These are phyloP conservation scores for Pteruthius melanotis DNA, from an alignment of 2,113 vertebrate species.

Conservation along the genomic window DNA sequence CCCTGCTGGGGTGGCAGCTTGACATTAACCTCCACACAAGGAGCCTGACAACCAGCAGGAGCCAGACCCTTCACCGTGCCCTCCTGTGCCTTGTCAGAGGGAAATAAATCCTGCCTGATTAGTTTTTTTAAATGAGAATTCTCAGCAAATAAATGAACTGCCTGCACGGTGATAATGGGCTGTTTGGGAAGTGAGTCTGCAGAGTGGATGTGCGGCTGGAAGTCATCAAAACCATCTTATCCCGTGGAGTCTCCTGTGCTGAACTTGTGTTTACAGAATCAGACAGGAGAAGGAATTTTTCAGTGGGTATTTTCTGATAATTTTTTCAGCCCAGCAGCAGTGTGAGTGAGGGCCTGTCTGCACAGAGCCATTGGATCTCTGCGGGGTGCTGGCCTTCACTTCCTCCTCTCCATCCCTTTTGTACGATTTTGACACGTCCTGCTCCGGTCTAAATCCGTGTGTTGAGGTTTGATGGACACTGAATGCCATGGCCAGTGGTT, in stretches of 20 bases:
- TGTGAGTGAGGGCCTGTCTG: not conserved
- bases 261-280: slow-evolving; percentile 10
- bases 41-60: not conserved
- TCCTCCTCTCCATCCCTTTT: not conserved
- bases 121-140: not conserved
- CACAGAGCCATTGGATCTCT: fast-evolving
- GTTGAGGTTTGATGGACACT: not conserved
- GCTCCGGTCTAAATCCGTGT: not conserved
- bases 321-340: not conserved
- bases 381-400: not conserved
- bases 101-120: slow-evolving; percentile 39
- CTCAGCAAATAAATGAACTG: slow-evolving; percentile 42
- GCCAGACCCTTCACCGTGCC: slow-evolving; percentile 17
- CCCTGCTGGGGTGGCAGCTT: not conserved
- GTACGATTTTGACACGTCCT: not conserved
- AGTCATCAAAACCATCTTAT: slow-evolving; percentile 50
- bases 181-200: slow-evolving; percentile 4
- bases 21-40: not conserved
- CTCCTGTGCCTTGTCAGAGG: slow-evolving; percentile 23
- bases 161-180: not conserved
- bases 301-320: not conserved
- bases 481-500: not conserved
- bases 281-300: not conserved
- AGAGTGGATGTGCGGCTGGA: not conserved
- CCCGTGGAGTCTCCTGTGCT: not conserved